Evolutionary conservation across 2,888 invertebrate species (phyloP), one percentile per base, ranked within the genome.

Genomic region (Ochropleura leucogaster): DNA sequence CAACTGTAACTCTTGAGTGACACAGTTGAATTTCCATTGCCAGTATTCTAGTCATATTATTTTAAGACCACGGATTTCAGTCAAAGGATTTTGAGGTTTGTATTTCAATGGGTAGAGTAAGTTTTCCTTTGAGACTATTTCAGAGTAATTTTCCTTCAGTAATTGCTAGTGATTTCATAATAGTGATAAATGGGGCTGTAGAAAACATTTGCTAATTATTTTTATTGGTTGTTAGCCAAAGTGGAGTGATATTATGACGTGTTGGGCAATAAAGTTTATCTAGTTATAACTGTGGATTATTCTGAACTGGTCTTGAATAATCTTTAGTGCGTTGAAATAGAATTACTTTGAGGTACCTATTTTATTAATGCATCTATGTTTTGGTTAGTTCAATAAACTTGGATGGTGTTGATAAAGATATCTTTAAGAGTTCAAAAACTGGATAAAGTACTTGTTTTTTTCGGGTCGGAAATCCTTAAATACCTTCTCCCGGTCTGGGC

Each of bases 91-190:
- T 78, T 82, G 65, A 42, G 44, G 12, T 53, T 20, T 80, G 69
- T 63, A 0, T 0, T 9, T 9, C 0, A 0, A 9, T 0, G 0
- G 0, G 44, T 80, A 78, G 49, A 60, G 80, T 74, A 0, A 4
- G 8, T 65, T 77, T 74, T 86, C 0, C 0, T 40, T 74, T 88
- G 77, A 12, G 0, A 0, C 4, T 6, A 12, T 72, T 20, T 74
- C 18, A 60, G 68, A 75, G 80, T 77, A 85, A 88, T 88, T 90
- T 92, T 84, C 85, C 79, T 51, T 68, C 68, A 82, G 87, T 94
- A 94, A 94, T 94, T 92, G 91, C 85, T 86, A 83, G 92, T 88
- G 91, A 94, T 94, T 93, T 93, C 88, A 90, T 94, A 94, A 94
- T 93, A 92, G 90, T 92, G 92, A 92, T 92, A 89, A 91, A 94